These are phyloP conservation scores for Autographa pulchrina DNA, from an alignment of 2,888 invertebrate genomes.

Conservation along the genomic window DNA sequence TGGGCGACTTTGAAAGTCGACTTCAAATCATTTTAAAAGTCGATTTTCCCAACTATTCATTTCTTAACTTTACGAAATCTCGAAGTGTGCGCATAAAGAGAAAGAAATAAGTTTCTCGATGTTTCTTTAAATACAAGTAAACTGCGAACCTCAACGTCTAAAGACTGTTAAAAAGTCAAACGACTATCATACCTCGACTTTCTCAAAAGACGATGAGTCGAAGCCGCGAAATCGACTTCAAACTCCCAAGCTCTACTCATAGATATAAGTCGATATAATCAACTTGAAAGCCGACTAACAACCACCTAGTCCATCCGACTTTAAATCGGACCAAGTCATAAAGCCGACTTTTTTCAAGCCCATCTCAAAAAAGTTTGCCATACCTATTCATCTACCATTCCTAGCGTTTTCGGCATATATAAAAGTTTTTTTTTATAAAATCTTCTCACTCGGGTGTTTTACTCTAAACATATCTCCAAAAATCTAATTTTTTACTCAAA, in stretches of 20 bases:
- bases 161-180: constrained; percentile 55
- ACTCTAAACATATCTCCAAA: constrained; percentile 88
- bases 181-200: constrained; percentile 41
- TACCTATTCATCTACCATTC: constrained; percentile 52
- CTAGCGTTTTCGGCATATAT: constrained; percentile 59
- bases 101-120: constrained; percentile 58
- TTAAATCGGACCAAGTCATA: constrained; percentile 53
- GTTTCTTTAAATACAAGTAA: constrained; percentile 48
- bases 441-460: constrained; percentile 67
- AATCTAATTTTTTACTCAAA: constrained; percentile 84
- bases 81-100: constrained; percentile 59
- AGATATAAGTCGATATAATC: constrained; percentile 39
- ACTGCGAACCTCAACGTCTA: constrained; percentile 56
- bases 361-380: constrained; percentile 54
- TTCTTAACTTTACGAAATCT: constrained; percentile 49
- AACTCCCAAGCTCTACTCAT: constrained; percentile 48
- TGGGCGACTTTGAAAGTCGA: constrained; percentile 66
- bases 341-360: constrained; percentile 47
- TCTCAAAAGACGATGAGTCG: constrained; percentile 39
- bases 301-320: constrained; percentile 48
- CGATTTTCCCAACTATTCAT: constrained; percentile 54
- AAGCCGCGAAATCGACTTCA: constrained; percentile 35
- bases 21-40: constrained; percentile 52
- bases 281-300: constrained; percentile 32
- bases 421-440: constrained; percentile 63